phyloP scores from a whole-genome alignment of 2,797 vertebrate genomes.

The Margarornis squamiger region DNA sequence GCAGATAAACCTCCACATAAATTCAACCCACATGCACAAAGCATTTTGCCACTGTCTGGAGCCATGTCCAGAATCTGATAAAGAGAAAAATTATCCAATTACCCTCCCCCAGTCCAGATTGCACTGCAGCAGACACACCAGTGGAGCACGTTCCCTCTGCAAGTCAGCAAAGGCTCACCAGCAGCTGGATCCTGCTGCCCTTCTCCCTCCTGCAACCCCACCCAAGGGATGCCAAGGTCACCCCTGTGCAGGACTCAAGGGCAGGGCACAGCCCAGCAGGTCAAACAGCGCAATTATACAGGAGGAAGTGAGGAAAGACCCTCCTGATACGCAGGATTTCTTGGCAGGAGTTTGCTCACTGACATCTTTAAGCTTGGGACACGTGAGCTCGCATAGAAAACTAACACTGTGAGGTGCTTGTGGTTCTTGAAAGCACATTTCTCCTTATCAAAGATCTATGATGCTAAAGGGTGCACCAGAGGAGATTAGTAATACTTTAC shows the following conservation, averaged over 20 bases:
- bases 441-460: background rate
- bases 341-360: constrained; percentile 30
- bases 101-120: background rate
- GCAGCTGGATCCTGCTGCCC: constrained; percentile 16
- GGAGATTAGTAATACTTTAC: background rate
- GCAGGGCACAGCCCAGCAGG: constrained; percentile 38
- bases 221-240: constrained; percentile 41
- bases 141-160: background rate
- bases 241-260: background rate
- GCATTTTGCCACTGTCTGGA: background rate
- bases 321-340: background rate
- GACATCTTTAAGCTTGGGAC: background rate
- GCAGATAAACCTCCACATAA: background rate
- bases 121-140: background rate
- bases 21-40: background rate
- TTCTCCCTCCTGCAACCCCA: constrained; percentile 16
- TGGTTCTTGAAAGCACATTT: background rate
- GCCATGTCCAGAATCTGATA: background rate
- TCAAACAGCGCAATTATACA: background rate
- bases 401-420: background rate
- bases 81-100: background rate
- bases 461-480: background rate
- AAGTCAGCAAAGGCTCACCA: background rate
- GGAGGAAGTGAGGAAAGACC: constrained; percentile 26
- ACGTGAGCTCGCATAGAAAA: background rate